Evolutionary conservation across 2,888 invertebrate genomes (phyloP).

Genomic region (Bhutanitis thaidina): DNA sequence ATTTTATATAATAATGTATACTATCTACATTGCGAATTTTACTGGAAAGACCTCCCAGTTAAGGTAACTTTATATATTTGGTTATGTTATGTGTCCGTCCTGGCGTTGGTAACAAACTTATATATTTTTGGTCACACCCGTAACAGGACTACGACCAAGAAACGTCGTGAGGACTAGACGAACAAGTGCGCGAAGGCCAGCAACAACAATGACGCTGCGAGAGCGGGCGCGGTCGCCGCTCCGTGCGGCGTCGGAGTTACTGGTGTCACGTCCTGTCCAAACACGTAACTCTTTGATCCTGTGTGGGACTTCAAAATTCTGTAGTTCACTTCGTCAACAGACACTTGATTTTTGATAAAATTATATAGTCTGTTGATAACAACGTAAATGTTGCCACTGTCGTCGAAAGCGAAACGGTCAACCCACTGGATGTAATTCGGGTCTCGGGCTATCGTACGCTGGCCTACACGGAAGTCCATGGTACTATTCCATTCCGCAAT

Average conservation of each 20-base stretch:
- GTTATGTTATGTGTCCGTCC: conserved; percentile 68
- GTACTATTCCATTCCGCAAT: conserved; percentile 86
- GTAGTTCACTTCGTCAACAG: conserved; percentile 82
- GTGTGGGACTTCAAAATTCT: conserved; percentile 82
- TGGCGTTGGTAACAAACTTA: conserved; percentile 48
- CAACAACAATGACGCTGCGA: conserved; percentile 49
- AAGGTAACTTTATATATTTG: conserved; percentile 77
- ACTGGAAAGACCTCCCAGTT: conserved; percentile 64
- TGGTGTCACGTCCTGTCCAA: conserved; percentile 56
- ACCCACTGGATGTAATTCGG: conserved; percentile 86
- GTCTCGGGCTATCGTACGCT: conserved; percentile 84
- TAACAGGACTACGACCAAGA: conserved; percentile 30
- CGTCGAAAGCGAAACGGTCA: conserved; percentile 84
- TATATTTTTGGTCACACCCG: conserved; percentile 43
- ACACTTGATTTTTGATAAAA: conserved; percentile 81
- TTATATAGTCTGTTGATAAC: conserved; percentile 85
- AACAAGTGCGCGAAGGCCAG: conserved; percentile 58
- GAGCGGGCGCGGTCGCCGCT: conserved; percentile 46
- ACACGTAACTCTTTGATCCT: conserved; percentile 83
- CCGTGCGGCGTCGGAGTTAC: conserved; percentile 32
- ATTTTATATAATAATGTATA: conserved; percentile 44
- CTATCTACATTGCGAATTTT: conserved; percentile 67
- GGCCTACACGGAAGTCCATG: conserved; percentile 77
- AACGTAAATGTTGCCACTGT: conserved; percentile 82
- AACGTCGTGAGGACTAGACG: conserved; percentile 47